Base-by-base conservation (phyloP, 1,140 invertebrate genomes). In the Temnothorax curvispinosus region DNA sequence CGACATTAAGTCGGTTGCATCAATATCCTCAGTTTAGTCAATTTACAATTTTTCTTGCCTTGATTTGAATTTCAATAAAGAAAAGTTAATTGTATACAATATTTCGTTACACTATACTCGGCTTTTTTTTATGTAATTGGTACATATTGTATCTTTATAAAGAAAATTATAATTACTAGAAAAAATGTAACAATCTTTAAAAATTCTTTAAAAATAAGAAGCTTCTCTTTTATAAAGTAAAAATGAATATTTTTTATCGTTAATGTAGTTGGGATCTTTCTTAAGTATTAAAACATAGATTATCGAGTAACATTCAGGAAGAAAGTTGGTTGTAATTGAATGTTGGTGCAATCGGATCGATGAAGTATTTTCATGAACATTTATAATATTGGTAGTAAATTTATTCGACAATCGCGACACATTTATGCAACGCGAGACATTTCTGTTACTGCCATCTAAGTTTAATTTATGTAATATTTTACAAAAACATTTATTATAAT, bases 391-490 rank as follows among this genome's bases (percentile, higher is more conserved):
- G 35, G 8, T 77, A 78, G 27, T 44, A 78, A 78, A 65, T 21
- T 7, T 64, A 35, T 27, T 27, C 38, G 13, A 41, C 11, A 64
- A 77, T 64, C 56, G 76, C 58, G 27, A 65, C 7, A 67, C 27
- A 21, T 76, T 76, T 44, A 62, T 62, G 75, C 27, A 27, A 62
- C 15, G 62, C 18, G 32, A 65, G 11, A 54, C 11, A 18, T 60
- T 74, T 35, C 2, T 82, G 3, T 82, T 84, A 84, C 41, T 84
- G 80, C 69, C 69, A 62, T 60, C 4, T 74, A 56, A 71, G 18
- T 74, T 72, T 72, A 41, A 27, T 74, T 47, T n/a, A 27, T 75
- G 18, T 44, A 81, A 69, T 27, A 71, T 69, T 60, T 74, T 50
- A 84, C 7, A 71, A 74, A 62, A 82, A 13, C 11, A 5, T 82